Conservation (phyloP, 2,888 invertebrate genomes). For the Nymphalis polychloros region DNA sequence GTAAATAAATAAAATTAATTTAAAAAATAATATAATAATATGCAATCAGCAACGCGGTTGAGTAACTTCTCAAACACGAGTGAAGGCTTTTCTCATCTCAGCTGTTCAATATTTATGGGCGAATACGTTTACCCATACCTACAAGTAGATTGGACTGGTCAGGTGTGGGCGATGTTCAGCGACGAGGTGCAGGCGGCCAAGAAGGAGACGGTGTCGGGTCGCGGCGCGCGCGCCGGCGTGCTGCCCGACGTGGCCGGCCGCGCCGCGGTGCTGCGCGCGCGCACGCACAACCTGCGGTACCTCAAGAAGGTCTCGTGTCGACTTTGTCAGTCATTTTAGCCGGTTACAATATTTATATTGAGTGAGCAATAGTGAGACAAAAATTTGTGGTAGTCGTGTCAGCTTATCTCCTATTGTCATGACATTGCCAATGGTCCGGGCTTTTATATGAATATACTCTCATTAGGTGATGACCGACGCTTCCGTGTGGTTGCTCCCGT, state of each 20-base stretch:
- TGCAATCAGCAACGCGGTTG: too few species aligned
- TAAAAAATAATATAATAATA: too few species aligned
- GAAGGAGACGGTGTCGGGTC: constrained; percentile 84
- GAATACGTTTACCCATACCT: too few species aligned
- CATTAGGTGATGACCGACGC: constrained; percentile 85
- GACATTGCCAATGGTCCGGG: too few species aligned
- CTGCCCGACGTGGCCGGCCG: constrained; percentile 88
- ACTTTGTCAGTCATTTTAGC: not conserved
- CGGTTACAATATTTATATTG: not conserved
- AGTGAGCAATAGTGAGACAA: too few species aligned
- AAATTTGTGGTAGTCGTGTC: too few species aligned
- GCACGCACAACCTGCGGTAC: constrained; percentile 83
- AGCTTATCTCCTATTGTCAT: too few species aligned
- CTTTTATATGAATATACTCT: not conserved
- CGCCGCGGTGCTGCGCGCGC: constrained; percentile 85
- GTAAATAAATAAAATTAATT: too few species aligned
- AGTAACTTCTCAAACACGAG: not conserved
- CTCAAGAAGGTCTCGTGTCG: constrained; percentile 76
- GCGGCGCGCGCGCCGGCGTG: constrained; percentile 83
- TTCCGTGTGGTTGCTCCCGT: constrained; percentile 87
- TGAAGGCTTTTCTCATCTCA: not conserved
- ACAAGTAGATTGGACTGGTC: not conserved
- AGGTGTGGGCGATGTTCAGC: constrained; percentile 89
- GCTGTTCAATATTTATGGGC: too few species aligned
- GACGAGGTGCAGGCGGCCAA: constrained; percentile 88